phyloP scores from a whole-genome alignment of 1,140 invertebrate species.

The Listronotus bonariensis region DNA sequence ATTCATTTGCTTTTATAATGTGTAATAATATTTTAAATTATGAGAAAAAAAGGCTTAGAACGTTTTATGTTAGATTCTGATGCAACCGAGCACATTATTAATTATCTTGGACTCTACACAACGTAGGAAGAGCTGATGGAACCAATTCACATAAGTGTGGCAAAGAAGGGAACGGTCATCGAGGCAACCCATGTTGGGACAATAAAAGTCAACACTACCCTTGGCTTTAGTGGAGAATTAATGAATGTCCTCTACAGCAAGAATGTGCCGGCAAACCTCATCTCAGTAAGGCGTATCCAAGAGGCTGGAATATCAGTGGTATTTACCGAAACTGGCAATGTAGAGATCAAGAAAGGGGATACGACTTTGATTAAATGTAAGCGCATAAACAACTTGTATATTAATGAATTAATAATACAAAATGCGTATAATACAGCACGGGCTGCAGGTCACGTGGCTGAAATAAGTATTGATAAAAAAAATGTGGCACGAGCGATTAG shows the following conservation, averaged over 20 bases:
- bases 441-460: no score
- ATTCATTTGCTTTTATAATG: conserved; percentile 14
- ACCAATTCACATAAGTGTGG: conserved; percentile 28
- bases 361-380: no score
- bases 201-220: conserved; percentile 22
- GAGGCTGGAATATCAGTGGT: conserved; percentile 42
- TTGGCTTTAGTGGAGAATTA: conserved; percentile 11
- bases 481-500: conserved; percentile 36
- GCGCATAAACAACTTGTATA: no score
- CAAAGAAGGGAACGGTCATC: conserved; percentile 16
- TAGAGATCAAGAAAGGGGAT: conserved; percentile 35
- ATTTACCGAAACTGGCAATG: conserved; percentile 44
- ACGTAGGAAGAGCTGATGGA: neutral
- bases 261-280: conserved; percentile 44
- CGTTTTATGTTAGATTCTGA: conserved; percentile 28
- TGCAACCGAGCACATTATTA: conserved; percentile 30
- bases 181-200: conserved; percentile 12
- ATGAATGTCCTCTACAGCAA: conserved; percentile 24
- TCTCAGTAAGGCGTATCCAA: conserved; percentile 49
- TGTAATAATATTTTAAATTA: neutral
- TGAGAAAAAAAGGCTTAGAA: neutral
- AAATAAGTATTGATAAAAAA: neutral
- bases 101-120: conserved; percentile 13
- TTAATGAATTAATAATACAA: no score
- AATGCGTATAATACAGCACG: no score